These are phyloP conservation scores for Nomada fabriciana DNA, from an alignment of 2,888 invertebrate species.

Conservation along the genomic window DNA sequence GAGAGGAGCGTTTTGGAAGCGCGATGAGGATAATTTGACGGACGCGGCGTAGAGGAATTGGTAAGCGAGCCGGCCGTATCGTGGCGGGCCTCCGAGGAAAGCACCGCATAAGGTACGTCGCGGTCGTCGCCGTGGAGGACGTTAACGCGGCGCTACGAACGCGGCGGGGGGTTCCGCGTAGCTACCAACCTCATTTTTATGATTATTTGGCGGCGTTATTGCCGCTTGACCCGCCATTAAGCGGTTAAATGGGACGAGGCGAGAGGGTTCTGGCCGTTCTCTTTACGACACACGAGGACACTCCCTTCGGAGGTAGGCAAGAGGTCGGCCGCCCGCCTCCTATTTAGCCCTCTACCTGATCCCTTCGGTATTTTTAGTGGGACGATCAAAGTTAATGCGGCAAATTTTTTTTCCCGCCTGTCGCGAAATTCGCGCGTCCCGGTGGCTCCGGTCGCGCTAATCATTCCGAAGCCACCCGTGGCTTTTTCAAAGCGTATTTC, in stretches of 20 bases:
- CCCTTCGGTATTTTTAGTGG: conserved; percentile 38
- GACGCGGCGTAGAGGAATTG: conserved; percentile 1
- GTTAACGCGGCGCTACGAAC: conserved; percentile 69
- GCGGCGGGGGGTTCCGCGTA: conserved; percentile 68
- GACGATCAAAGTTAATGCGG: conserved; percentile 48
- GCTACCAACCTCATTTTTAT: conserved; percentile 79
- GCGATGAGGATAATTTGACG: not conserved
- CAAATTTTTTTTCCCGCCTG: conserved; percentile 17
- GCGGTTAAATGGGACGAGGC: conserved; percentile 76
- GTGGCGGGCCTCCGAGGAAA: conserved; percentile 30
- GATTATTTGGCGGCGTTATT: conserved; percentile 80
- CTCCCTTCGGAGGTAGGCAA: conserved; percentile 55
- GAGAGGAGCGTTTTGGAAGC: not conserved
- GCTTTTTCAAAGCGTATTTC: not conserved
- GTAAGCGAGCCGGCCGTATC: not conserved
- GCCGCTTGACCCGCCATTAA: conserved; percentile 80
- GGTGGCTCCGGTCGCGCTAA: conserved; percentile 15
- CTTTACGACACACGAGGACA: conserved; percentile 65
- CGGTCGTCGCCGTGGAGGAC: conserved; percentile 62
- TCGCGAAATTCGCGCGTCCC: conserved; percentile 5
- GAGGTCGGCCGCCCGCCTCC: conserved; percentile 50
- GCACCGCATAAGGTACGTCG: conserved; percentile 61
- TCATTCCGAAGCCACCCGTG: not conserved
- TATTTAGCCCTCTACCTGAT: conserved; percentile 51
- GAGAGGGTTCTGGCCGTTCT: conserved; percentile 61